A percentile compares a stretch with the other conserved stretches of the same genome.
Evolutionary conservation across 2,888 invertebrate genomes (phyloP).

Genomic region (Megaustenia siamemsis): DNA sequence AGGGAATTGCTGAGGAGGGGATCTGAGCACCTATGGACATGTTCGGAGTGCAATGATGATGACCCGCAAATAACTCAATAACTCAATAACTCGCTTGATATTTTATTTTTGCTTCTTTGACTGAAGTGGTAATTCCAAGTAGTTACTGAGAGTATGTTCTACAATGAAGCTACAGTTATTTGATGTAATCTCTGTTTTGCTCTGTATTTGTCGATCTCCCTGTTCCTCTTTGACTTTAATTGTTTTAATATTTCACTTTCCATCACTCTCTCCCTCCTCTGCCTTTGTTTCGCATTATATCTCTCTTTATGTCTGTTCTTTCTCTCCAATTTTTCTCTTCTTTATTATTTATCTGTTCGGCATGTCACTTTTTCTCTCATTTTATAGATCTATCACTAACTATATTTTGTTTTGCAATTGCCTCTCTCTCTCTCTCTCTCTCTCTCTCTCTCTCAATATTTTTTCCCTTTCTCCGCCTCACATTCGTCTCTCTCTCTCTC

Average conservation of each 20-base stretch:
- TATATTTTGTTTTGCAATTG: neutral
- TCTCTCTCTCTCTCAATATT: neutral
- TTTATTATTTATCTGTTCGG: neutral
- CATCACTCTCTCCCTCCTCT: neutral
- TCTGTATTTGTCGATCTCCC: neutral
- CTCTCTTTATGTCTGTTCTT: neutral
- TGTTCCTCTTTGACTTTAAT: too few relatives aligned
- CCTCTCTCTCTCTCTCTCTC: neutral
- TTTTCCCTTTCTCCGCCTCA: neutral
- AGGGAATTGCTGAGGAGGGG: too few relatives aligned
- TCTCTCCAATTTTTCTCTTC: neutral
- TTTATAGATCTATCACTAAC: neutral
- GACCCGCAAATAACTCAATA: too few relatives aligned
- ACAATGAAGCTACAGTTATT: neutral
- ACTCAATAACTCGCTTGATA: too few relatives aligned
- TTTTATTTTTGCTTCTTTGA: too few relatives aligned
- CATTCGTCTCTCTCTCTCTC: neutral
- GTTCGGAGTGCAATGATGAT: too few relatives aligned
- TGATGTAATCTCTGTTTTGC: neutral
- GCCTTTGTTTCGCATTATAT: neutral
- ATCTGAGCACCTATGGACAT: too few relatives aligned
- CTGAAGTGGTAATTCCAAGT: too few relatives aligned
- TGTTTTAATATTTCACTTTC: neutral
- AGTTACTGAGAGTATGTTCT: neutral
- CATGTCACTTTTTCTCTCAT: neutral